Percentiles rank a stretch among this genome's conserved stretches.
phyloP scores from a whole-genome alignment of 2,888 invertebrate genomes.

The Galeruca laticollis region DNA sequence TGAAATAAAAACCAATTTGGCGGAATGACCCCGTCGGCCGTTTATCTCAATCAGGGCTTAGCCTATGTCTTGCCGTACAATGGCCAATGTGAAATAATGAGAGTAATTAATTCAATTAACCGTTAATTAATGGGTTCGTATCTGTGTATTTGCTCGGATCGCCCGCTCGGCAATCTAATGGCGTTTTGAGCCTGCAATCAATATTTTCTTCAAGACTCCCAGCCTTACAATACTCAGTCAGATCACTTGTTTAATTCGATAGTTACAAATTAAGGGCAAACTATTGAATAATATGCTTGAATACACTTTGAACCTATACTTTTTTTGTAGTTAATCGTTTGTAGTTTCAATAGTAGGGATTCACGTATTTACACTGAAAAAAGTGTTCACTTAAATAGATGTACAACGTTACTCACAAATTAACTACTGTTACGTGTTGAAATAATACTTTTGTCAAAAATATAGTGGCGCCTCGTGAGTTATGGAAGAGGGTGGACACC shows the following conservation, averaged over 20 bases:
- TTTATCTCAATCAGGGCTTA: constrained; percentile 68
- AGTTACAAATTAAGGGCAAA: constrained; percentile 31
- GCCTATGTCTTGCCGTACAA: constrained; percentile 64
- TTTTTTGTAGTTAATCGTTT: too few relatives aligned
- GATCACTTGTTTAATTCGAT: constrained; percentile 33
- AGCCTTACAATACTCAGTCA: constrained; percentile 25
- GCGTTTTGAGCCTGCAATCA: constrained; percentile 68
- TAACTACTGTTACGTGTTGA: too few relatives aligned
- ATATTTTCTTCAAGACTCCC: constrained; percentile 61
- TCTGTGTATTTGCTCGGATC: constrained; percentile 66
- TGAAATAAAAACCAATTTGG: constrained; percentile 67
- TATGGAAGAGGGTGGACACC: too few relatives aligned
- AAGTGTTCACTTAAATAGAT: too few relatives aligned
- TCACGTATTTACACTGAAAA: too few relatives aligned
- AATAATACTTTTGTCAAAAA: too few relatives aligned
- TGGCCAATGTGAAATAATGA: constrained; percentile 68
- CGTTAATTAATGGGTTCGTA: constrained; percentile 69
- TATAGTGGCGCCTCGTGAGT: too few relatives aligned
- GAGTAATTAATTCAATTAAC: constrained; percentile 71
- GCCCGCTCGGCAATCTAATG: constrained; percentile 64
- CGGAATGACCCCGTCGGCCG: constrained; percentile 64
- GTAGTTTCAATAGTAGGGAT: too few relatives aligned
- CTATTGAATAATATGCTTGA: constrained; percentile 13
- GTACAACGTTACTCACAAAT: too few relatives aligned
- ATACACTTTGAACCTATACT: not conserved